phyloP scores from a whole-genome alignment of 2,888 invertebrate species.

The Nomada lathburiana region DNA sequence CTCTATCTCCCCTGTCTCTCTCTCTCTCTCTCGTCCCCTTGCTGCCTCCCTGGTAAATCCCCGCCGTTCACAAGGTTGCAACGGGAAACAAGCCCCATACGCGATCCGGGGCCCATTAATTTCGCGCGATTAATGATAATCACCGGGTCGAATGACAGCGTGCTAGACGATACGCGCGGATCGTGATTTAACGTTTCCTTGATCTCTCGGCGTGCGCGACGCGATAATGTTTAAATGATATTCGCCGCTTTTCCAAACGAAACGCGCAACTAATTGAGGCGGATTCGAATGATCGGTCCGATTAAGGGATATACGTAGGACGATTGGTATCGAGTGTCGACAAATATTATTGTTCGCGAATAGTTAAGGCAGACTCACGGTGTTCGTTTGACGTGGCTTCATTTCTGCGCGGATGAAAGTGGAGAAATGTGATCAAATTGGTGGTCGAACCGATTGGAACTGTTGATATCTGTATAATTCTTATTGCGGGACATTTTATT shows the following conservation, averaged over 20 bases:
- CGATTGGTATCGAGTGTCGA: too few relatives aligned
- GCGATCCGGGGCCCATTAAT: constrained; percentile 45
- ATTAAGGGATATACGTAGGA: too few relatives aligned
- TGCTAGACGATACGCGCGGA: constrained; percentile 10
- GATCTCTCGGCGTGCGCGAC: background rate
- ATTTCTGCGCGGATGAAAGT: too few relatives aligned
- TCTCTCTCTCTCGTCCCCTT: background rate
- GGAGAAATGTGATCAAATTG: too few relatives aligned
- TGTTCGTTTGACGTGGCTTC: too few relatives aligned
- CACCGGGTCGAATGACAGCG: constrained; percentile 34
- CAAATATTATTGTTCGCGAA: too few relatives aligned
- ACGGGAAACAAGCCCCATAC: constrained; percentile 4
- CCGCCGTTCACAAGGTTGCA: background rate
- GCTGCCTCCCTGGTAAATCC: background rate
- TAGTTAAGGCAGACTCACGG: too few relatives aligned
- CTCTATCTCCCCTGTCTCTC: constrained; percentile 9
- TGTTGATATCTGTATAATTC: too few relatives aligned
- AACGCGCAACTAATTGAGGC: background rate
- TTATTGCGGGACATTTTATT: too few relatives aligned
- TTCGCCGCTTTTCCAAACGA: background rate
- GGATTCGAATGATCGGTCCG: background rate
- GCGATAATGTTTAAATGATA: constrained; percentile 25
- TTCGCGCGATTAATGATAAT: constrained; percentile 65
- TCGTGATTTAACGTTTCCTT: constrained; percentile 41
- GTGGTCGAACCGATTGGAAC: too few relatives aligned